Evolutionary conservation across 2,797 vertebrate genomes (phyloP).

Genomic region (Schizopygopsis malacanthus): DNA sequence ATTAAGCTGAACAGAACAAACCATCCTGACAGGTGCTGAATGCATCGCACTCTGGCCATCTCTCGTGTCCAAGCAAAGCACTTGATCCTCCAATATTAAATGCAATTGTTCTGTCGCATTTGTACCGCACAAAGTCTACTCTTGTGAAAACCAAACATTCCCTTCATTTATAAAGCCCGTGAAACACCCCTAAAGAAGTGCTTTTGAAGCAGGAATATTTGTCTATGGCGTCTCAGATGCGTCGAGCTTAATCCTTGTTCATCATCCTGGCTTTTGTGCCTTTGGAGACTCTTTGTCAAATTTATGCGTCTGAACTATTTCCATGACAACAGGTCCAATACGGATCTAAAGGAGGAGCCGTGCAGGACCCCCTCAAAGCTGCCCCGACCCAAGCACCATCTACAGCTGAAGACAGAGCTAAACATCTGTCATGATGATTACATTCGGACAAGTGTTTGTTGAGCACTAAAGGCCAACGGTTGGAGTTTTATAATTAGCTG

Average conservation of each 20-base stretch:
- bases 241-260: slow-evolving; percentile 50
- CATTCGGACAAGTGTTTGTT: slow-evolving; percentile 8
- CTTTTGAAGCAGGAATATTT: slow-evolving; percentile 19
- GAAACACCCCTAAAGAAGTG: neutral
- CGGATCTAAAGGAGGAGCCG: slow-evolving; percentile 42
- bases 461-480: neutral
- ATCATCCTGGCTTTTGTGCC: slow-evolving; percentile 63
- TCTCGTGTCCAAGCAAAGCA: slow-evolving; percentile 7
- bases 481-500: slow-evolving; percentile 1
- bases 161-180: slow-evolving; percentile 24
- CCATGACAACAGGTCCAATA: slow-evolving; percentile 69
- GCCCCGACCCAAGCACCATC: slow-evolving; percentile 11
- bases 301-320: slow-evolving; percentile 61
- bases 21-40: slow-evolving; percentile 58
- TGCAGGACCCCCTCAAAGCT: slow-evolving; percentile 26
- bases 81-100: slow-evolving; percentile 22
- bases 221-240: slow-evolving; percentile 33
- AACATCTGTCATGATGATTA: slow-evolving; percentile 28
- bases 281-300: slow-evolving; percentile 52
- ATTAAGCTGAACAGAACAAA: slow-evolving; percentile 66
- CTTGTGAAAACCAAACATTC: slow-evolving; percentile 39
- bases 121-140: slow-evolving; percentile 17
- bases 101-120: slow-evolving; percentile 24
- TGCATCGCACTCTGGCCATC: slow-evolving; percentile 65
- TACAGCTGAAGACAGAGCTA: neutral